These are phyloP conservation scores for Sapayoa aenigma DNA, from an alignment of 2,113 vertebrate species.

Conservation along the genomic window DNA sequence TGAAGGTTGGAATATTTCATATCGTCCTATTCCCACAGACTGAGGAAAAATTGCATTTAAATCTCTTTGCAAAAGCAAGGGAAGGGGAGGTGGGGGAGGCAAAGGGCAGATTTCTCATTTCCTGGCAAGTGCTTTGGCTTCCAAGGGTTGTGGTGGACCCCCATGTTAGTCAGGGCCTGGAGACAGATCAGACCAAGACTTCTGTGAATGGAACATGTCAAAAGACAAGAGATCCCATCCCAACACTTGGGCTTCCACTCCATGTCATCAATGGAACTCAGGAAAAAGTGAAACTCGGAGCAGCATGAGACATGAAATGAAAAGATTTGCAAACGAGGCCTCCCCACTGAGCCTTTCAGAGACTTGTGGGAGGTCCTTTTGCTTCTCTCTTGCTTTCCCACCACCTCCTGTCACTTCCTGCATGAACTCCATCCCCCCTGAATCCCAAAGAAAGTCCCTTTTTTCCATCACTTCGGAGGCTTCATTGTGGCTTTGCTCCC, in stretches of 20 bases:
- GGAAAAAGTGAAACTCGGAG: background rate
- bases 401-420: constrained; percentile 1
- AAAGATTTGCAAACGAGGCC: background rate
- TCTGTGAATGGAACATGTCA: background rate
- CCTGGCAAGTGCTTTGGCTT: background rate
- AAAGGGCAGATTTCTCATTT: background rate
- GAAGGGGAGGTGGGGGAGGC: background rate
- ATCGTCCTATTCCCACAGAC: background rate
- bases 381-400: background rate
- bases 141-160: background rate
- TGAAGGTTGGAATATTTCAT: background rate
- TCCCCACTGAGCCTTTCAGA: constrained; percentile 34
- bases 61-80: background rate
- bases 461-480: background rate
- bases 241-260: background rate
- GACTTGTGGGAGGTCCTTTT: constrained; percentile 22
- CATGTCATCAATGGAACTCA: background rate
- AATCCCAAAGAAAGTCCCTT: background rate
- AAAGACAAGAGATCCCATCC: background rate
- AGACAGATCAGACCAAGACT: background rate
- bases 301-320: background rate
- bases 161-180: background rate
- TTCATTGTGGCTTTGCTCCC: constrained; percentile 10
- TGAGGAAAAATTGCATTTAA: background rate
- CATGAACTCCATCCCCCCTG: background rate